Conservation (phyloP, 2,797 vertebrate species). For the Cygnus olor region DNA sequence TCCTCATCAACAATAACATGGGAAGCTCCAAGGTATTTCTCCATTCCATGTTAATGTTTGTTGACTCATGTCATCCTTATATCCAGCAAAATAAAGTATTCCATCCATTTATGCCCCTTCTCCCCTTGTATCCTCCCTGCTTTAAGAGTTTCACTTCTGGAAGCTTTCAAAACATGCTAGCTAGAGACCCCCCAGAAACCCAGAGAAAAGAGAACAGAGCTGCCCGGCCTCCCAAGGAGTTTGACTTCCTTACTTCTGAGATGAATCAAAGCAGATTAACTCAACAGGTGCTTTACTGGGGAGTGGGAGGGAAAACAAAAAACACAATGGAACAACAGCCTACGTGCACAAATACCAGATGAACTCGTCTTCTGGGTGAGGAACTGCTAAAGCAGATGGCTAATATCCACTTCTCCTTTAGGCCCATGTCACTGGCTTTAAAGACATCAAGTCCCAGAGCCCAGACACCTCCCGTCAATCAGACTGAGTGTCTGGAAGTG, state of each 20-base stretch:
- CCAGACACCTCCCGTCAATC: neutral
- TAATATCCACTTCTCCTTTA: neutral
- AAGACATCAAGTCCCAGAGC: neutral
- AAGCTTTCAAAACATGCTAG: neutral
- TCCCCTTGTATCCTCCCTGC: neutral
- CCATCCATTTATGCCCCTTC: neutral
- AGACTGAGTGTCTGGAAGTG: neutral
- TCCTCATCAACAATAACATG: neutral
- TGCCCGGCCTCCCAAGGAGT: neutral
- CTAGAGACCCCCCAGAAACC: neutral
- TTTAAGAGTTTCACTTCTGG: neutral
- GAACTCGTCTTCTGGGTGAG: neutral
- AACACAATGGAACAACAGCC: conserved; percentile 42
- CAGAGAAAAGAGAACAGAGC: neutral
- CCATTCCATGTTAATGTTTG: neutral
- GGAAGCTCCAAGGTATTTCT: neutral
- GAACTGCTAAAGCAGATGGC: conserved; percentile 35
- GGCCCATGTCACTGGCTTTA: neutral
- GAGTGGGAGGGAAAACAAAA: conserved; percentile 27
- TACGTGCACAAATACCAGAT: neutral
- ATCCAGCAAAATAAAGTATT: neutral
- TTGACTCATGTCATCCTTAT: neutral
- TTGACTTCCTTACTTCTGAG: conserved; percentile 35
- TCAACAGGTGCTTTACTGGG: conserved; percentile 42
- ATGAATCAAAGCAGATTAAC: conserved; percentile 39